A percentile compares a stretch with the other conserved stretches of the same genome.
Evolutionary conservation across 2,113 vertebrate genomes (phyloP).

Genomic region (Rattus norvegicus): GRCr8 NC_086024.1:110976001-110976500

Average conservation of each 20-base stretch:
- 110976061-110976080: not conserved
- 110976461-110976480: not conserved
- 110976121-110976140: accelerated
- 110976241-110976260: not conserved
- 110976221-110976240: not conserved
- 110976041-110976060: not conserved
- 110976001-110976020: not conserved
- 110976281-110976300: not conserved
- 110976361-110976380: slow-evolving; percentile 53
- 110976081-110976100: not conserved
- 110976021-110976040: not conserved
- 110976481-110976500: slow-evolving; percentile 1
- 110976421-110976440: not conserved
- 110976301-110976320: slow-evolving; percentile 38
- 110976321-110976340: slow-evolving; percentile 38
- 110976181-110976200: not conserved
- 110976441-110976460: not conserved
- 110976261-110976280: not conserved
- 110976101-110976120: not conserved
- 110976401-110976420: not conserved
- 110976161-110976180: accelerated
- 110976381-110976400: not conserved
- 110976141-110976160: not conserved
- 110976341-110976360: slow-evolving; percentile 3
- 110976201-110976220: not conserved